Percentiles rank a stretch among this genome's conserved stretches.
phyloP scores from a whole-genome alignment of 2,888 invertebrate species.

The Agrotis exclamationis region DNA sequence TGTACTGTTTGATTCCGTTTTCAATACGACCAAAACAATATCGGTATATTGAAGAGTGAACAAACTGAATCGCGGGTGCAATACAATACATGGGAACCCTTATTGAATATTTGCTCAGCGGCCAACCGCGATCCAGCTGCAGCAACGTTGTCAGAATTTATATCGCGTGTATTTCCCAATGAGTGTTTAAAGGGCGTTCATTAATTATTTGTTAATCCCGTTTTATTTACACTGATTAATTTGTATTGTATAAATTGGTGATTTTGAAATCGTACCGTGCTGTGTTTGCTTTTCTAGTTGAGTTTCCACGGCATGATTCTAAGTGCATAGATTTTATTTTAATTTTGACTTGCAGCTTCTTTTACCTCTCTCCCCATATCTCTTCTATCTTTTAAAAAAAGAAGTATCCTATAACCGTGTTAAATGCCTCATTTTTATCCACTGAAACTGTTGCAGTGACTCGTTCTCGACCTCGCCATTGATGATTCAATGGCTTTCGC shows the following conservation, averaged over 20 bases:
- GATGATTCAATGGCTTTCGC: too few relatives aligned
- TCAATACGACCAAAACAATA: constrained; percentile 84
- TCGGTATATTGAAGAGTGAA: constrained; percentile 83
- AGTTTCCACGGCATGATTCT: neutral
- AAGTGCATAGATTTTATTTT: neutral
- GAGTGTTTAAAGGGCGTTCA: constrained; percentile 48
- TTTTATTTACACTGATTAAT: constrained; percentile 51
- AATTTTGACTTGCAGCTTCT: neutral
- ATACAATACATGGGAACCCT: constrained; percentile 79
- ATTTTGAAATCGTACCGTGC: constrained; percentile 13
- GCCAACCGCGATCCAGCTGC: constrained; percentile 63
- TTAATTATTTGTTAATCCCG: constrained; percentile 49
- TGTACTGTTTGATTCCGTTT: constrained; percentile 71
- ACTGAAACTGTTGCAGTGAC: too few relatives aligned
- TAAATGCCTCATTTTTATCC: too few relatives aligned
- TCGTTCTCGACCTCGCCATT: too few relatives aligned
- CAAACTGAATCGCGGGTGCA: constrained; percentile 81
- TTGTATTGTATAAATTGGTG: constrained; percentile 34
- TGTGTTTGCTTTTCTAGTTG: neutral
- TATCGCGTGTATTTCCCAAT: constrained; percentile 52
- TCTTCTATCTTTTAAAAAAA: too few relatives aligned
- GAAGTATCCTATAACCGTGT: too few relatives aligned
- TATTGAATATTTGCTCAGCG: constrained; percentile 84
- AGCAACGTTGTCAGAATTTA: constrained; percentile 66
- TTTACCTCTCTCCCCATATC: too few relatives aligned